Evolutionary conservation across 2,888 invertebrate species (phyloP), one percentile per base, ranked within the genome.

Genomic region (Entomobrya multifasciata): DNA sequence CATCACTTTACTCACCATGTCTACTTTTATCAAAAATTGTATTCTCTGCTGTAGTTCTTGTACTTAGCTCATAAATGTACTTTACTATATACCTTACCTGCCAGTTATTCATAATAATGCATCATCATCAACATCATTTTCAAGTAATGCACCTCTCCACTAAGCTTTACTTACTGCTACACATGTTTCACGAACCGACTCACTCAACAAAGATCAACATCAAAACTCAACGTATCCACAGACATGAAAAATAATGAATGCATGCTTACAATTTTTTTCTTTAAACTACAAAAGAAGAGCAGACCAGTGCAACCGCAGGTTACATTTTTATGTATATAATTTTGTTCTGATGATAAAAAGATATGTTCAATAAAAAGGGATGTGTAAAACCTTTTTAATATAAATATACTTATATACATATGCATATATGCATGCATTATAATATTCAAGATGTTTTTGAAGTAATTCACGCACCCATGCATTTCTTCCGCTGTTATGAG

Each of bases 141-240:
- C 65, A 65, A 78, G 78, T 78, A 78, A 62, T 78, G 78, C 55
- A 78, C 78, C 49, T 78, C 49, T 36, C 30, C 17, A n/a, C 57
- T 55, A 17, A 62, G 62, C 65, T 65, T 60, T 81, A 76, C 76
- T 83, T 83, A 83, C 76, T 83, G 65, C 76, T 83, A 76, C 83
- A 76, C 83, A 76, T 76, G 72, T 72, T 82, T 57, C 47, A 82
- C 72, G 44, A 25, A 8, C 22, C 6, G 11, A 27, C 25, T 55
- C 52, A 17, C 4, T 30, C 0, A 49, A 72, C 30, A n/a, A 4
- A 30, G 36, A 36, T 30, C 17, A 70, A 20, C 30, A 70, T n/a
- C 65, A 20, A 8, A 65, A 62, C 27, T 27, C n/a, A 62, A 57
- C 15, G 25, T 8, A 27, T 15, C 22, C n/a, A 49, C 10, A 57